A percentile compares a stretch with the other conserved stretches of the same genome.
phyloP scores from a whole-genome alignment of 2,797 vertebrate species.

The Distichodus sexfasciatus region DNA sequence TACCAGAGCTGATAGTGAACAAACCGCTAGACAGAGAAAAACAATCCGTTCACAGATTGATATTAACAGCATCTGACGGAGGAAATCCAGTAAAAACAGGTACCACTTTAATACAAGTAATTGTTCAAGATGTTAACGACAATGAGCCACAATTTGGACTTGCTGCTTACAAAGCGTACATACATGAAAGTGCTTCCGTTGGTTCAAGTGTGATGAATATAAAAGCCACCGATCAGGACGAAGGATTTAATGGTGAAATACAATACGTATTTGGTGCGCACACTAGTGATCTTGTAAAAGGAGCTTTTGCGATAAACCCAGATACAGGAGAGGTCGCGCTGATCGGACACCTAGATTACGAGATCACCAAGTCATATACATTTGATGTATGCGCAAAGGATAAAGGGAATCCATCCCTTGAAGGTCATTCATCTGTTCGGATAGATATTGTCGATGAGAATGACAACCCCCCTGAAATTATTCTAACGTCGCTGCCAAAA shows the following conservation, averaged over 20 bases:
- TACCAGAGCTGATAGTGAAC: constrained; percentile 53
- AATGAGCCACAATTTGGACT: constrained; percentile 52
- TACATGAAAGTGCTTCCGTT: constrained; percentile 33
- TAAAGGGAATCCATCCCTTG: constrained; percentile 56
- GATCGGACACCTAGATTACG: constrained; percentile 63
- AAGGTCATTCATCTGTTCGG: constrained; percentile 66
- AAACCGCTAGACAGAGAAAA: constrained; percentile 53
- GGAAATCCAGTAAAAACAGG: constrained; percentile 53
- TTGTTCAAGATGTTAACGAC: constrained; percentile 53
- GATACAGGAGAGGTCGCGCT: constrained; percentile 61
- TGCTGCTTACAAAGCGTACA: constrained; percentile 32
- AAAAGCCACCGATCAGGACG: constrained; percentile 49
- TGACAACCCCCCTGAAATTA: constrained; percentile 68
- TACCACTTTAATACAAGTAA: constrained; percentile 42
- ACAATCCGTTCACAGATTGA: constrained; percentile 37
- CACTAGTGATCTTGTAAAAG: constrained; percentile 28
- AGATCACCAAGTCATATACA: constrained; percentile 55
- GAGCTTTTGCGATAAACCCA: constrained; percentile 47
- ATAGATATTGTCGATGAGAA: constrained; percentile 69
- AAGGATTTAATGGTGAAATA: constrained; percentile 48
- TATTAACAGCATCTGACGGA: constrained; percentile 51
- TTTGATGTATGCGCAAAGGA: constrained; percentile 66
- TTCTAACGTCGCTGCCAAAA: constrained; percentile 64
- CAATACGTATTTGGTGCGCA: constrained; percentile 40
- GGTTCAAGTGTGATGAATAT: constrained; percentile 31